These are phyloP conservation scores for Pangasius macronema DNA, from an alignment of 2,797 vertebrate species.

Conservation along the genomic window DNA sequence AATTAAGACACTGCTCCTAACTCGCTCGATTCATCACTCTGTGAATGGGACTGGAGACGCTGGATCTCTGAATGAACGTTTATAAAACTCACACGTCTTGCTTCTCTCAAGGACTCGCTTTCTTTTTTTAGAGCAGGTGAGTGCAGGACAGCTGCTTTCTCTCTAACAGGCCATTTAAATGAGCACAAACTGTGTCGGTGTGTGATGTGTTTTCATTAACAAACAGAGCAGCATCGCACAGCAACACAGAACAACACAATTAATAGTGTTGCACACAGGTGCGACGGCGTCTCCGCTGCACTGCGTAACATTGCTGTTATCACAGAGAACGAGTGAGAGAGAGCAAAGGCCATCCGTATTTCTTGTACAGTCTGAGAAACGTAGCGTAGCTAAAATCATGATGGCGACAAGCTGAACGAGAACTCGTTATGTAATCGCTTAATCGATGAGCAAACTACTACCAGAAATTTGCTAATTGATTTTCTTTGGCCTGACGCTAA, in stretches of 20 bases:
- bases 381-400: background rate
- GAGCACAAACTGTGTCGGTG: constrained; percentile 41
- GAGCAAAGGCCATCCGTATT: background rate
- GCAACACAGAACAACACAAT: constrained; percentile 55
- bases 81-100: background rate
- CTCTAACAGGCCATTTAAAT: constrained; percentile 24
- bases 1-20: constrained; percentile 55
- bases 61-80: constrained; percentile 5
- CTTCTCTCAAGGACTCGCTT: background rate
- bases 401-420: background rate
- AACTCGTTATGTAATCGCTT: background rate
- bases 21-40: constrained; percentile 41
- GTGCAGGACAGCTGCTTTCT: background rate
- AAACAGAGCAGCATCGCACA: constrained; percentile 45
- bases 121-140: background rate
- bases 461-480: constrained; percentile 11
- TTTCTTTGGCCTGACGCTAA: constrained; percentile 1
- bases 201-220: constrained; percentile 49
- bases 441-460: background rate
- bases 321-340: constrained; percentile 51
- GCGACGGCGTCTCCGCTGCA: constrained; percentile 63
- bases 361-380: background rate
- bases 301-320: constrained; percentile 65
- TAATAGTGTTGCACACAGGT: constrained; percentile 58
- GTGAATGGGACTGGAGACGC: background rate